These are phyloP conservation scores for Solen grandis DNA, from an alignment of 1,140 invertebrate species.

Conservation along the genomic window DNA sequence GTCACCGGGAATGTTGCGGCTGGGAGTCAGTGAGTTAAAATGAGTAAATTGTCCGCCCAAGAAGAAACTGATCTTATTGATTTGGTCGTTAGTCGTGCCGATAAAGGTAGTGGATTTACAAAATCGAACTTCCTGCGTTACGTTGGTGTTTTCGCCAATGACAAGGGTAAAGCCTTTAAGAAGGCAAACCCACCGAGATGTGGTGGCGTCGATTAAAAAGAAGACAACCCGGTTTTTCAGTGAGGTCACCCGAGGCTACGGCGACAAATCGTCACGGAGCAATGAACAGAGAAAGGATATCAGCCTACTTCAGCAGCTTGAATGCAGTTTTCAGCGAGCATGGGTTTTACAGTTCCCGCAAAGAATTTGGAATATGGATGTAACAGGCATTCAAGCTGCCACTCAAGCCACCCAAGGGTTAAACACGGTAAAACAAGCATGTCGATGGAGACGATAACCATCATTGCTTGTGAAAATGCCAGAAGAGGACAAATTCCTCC, in stretches of 20 bases:
- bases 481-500: background rate
- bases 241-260: background rate
- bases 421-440: constrained; percentile 7
- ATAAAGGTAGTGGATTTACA: constrained; percentile 11
- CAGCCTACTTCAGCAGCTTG: background rate
- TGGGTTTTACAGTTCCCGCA: background rate
- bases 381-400: constrained; percentile 1
- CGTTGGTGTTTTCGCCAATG: background rate
- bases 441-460: constrained; percentile 18
- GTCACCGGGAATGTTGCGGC: background rate
- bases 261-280: constrained; percentile 5
- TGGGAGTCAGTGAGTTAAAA: constrained; percentile 11
- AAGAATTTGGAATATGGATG: constrained; percentile 26
- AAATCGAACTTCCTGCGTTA: constrained; percentile 20
- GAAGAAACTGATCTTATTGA: constrained; percentile 14
- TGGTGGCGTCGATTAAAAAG: constrained; percentile 4
- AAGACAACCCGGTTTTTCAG: background rate
- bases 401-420: constrained; percentile 10
- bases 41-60: background rate
- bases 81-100: background rate
- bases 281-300: background rate
- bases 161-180: background rate
- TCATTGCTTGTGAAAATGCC: constrained; percentile 31
- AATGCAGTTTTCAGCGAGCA: background rate
- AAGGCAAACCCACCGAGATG: background rate